Base-by-base conservation (phyloP, 2,113 vertebrate genomes). In the Marmota monax region DNA sequence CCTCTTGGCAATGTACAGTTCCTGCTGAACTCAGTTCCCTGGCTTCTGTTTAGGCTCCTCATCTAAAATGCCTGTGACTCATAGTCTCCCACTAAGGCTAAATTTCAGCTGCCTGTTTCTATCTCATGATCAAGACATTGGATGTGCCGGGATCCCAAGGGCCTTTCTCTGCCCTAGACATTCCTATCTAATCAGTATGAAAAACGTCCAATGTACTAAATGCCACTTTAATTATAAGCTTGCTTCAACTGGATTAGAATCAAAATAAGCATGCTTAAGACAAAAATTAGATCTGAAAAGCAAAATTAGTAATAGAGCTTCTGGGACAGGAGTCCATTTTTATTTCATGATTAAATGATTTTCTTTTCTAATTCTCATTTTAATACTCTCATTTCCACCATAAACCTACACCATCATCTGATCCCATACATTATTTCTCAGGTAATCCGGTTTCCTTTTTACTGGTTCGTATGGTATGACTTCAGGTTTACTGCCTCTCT, bases 161-260 rank as follows among this genome's bases (percentile, higher is more conserved):
- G 65, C 42, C 45, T 84, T 84, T 73, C 27, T 85, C 74, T 80
- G 34, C 69, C 58, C 18, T 45, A 94, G 45, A 96, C 88, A 86
- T 83, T 93, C 48, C 34, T 23, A 73, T 91, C 73, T 96, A 94
- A 96, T 97, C 94, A 94, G 86, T 83, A 82, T 93, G 74, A 94
- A 93, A 93, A 90, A 88, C 4, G 63, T 48, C 72, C 69, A 92
- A 39, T 2, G 10, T 61, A 83, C 85, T 95, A 97, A 97, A 97
- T 94, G 69, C 94, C 96, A 96, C 91, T 96, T 97, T 97, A 97
- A 97, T 97, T 95, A 96, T 87, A 95, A 96, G 76, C 83, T 97
- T 97, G 56, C 83, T 93, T 83, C 93, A 69, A 77, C 82, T 84
- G 91, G 95, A 97, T 95, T 96, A 96, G 78, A 97, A 85, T 97